A percentile compares a stretch with the other conserved stretches of the same genome.
phyloP scores from a whole-genome alignment of 2,113 vertebrate species.

The Brachyhypopomus occidentalis region DNA sequence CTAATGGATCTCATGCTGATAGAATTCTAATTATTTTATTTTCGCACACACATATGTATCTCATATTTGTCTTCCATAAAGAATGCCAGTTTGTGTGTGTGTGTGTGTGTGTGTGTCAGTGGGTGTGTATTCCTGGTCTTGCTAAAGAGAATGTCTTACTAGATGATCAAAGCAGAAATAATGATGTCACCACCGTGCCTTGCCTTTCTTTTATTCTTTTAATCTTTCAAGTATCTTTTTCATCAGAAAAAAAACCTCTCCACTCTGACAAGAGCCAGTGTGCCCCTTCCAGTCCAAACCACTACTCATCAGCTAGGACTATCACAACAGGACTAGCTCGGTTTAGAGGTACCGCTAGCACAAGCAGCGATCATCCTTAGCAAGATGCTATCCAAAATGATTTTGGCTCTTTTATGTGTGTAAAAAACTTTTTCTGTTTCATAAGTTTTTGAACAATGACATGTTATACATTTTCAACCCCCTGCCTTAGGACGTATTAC shows the following conservation, averaged over 20 bases:
- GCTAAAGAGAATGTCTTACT: constrained; percentile 63
- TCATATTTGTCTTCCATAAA: not conserved
- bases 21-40: not conserved
- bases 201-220: constrained; percentile 35
- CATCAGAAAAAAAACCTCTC: constrained; percentile 29
- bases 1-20: too few species aligned
- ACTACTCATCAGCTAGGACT: constrained; percentile 15
- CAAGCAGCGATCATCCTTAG: not conserved
- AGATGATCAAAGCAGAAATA: constrained; percentile 51
- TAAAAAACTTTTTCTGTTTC: constrained; percentile 35
- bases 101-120: not conserved
- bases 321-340: not conserved
- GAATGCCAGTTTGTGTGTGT: constrained; percentile 7
- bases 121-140: constrained; percentile 14
- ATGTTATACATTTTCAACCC: constrained; percentile 18
- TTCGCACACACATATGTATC: not conserved
- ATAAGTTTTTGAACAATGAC: constrained; percentile 32
- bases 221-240: constrained; percentile 47
- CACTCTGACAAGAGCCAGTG: constrained; percentile 4
- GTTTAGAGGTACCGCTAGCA: not conserved
- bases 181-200: constrained; percentile 31
- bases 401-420: constrained; percentile 44
- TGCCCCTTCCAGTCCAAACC: constrained; percentile 9
- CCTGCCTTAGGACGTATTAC: not conserved
- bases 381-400: constrained; percentile 9